Conservation (phyloP, 2,797 vertebrate genomes). For the Sebastolobus altivelis region DNA sequence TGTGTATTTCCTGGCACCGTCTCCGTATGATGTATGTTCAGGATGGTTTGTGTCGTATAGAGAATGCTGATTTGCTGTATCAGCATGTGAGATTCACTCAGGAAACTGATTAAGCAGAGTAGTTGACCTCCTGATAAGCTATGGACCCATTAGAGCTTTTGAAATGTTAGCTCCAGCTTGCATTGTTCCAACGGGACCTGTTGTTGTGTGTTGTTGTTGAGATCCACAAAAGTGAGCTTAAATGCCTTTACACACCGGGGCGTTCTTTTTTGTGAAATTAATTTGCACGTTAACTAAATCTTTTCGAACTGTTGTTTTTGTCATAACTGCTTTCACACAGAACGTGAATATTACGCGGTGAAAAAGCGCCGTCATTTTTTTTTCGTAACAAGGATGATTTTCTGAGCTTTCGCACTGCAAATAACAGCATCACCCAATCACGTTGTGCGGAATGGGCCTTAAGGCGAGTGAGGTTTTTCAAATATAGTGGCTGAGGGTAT, state of each 20-base stretch:
- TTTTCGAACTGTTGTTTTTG: no score
- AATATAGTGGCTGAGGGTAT: neutral
- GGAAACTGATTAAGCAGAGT: neutral
- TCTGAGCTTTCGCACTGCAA: no score
- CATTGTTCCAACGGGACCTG: neutral
- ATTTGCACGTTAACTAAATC: no score
- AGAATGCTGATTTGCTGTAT: neutral
- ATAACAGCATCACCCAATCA: no score
- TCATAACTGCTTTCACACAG: no score
- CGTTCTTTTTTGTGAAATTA: no score
- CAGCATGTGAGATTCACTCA: neutral
- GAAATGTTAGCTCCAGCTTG: neutral
- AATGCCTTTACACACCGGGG: no score
- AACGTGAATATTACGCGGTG: no score
- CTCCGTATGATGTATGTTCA: neutral
- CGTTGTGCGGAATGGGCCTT: no score
- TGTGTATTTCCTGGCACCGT: neutral
- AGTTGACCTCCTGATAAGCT: neutral
- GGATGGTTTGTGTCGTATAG: neutral
- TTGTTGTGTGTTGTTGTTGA: neutral
- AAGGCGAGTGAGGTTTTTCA: neutral
- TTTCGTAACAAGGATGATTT: rapidly evolving
- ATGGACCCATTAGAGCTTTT: neutral
- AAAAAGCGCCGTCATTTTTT: no score
- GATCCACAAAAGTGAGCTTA: neutral